Percentiles rank a stretch among this genome's conserved stretches.
These are phyloP conservation scores for Lamellibrachia luymesi DNA, from an alignment of 1,140 invertebrate genomes.

Conservation along the genomic window DNA sequence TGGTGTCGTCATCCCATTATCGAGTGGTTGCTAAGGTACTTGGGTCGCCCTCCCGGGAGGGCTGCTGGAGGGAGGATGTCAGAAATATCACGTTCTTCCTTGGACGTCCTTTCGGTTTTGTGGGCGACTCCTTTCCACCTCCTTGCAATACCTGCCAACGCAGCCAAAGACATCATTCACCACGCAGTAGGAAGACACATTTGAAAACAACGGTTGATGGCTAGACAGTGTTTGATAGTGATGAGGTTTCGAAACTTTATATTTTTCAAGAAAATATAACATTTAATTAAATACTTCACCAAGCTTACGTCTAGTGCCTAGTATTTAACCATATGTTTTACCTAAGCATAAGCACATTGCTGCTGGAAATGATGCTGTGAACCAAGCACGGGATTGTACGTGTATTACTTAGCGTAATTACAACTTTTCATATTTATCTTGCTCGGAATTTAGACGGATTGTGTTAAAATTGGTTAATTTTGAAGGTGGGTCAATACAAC, in stretches of 20 bases:
- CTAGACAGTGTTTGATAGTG: neutral
- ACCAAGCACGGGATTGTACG: no score
- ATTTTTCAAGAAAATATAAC: neutral
- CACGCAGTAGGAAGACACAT: neutral
- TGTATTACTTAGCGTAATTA: no score
- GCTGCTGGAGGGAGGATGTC: neutral
- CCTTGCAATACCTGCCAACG: constrained; percentile 51
- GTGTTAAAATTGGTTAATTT: no score
- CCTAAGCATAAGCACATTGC: no score
- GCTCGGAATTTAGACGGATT: no score
- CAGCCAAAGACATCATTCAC: neutral
- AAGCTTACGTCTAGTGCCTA: no score
- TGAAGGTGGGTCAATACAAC: no score
- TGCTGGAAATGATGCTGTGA: no score
- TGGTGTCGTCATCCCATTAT: neutral
- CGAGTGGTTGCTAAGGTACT: neutral
- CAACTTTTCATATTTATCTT: no score
- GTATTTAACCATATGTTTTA: no score
- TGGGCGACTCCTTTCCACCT: constrained; percentile 55
- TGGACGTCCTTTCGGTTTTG: constrained; percentile 50
- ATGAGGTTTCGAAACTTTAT: neutral
- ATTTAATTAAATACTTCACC: no score
- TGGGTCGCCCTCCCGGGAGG: neutral
- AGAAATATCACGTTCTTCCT: neutral
- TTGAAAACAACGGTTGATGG: neutral